Evolutionary conservation across 2,888 invertebrate species (phyloP).

Genomic region (Drosophila testacea): DNA sequence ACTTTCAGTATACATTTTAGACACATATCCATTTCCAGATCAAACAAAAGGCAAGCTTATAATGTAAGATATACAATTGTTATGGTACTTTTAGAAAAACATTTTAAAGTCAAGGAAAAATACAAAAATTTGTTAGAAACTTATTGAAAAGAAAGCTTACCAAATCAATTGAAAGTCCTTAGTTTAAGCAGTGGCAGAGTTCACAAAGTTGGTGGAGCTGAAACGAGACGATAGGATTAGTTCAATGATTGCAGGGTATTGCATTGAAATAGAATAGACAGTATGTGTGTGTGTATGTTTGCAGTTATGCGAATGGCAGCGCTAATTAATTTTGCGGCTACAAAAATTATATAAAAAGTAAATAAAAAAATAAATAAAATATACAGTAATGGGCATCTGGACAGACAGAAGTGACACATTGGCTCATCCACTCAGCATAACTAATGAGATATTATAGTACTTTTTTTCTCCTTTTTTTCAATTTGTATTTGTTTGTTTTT

Average conservation of each 20-base stretch:
- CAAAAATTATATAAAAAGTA: conserved; percentile 64
- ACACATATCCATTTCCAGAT: no score
- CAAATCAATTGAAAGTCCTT: not conserved
- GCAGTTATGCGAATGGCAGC: conserved; percentile 59
- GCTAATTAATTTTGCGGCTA: conserved; percentile 71
- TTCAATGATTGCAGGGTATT: conserved; percentile 19
- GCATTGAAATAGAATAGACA: conserved; percentile 21
- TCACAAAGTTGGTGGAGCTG: not conserved
- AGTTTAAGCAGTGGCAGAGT: not conserved
- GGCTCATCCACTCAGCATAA: conserved; percentile 62
- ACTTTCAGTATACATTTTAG: no score
- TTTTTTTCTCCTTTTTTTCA: conserved; percentile 3
- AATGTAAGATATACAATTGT: not conserved
- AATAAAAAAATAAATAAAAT: conserved; percentile 70
- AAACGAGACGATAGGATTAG: not conserved
- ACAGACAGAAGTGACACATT: conserved; percentile 68
- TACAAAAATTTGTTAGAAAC: not conserved
- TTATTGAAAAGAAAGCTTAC: not conserved
- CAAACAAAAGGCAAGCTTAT: not conserved
- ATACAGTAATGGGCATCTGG: conserved; percentile 59
- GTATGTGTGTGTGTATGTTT: conserved; percentile 11
- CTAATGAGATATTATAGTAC: conserved; percentile 47
- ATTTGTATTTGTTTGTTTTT: not conserved
- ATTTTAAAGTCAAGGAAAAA: not conserved
- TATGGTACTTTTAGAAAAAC: not conserved